These are phyloP conservation scores for Myanophis thanlyinensis DNA, from an alignment of 2,113 vertebrate genomes.

Conservation along the genomic window DNA sequence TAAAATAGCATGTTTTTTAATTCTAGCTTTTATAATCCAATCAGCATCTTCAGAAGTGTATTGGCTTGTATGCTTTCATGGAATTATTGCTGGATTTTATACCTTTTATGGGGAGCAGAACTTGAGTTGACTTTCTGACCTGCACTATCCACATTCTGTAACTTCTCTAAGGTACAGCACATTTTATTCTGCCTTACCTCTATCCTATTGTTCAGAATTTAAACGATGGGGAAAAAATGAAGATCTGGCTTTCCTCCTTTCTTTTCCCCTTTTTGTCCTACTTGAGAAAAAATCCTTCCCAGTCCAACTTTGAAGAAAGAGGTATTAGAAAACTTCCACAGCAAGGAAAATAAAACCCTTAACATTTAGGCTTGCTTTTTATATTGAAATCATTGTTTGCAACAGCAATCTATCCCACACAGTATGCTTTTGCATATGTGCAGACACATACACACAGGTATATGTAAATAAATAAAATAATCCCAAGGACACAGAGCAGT, in stretches of 20 bases:
- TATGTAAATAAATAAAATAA: not conserved
- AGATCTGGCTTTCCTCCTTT: not conserved
- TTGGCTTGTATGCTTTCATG: not conserved
- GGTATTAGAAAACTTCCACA: not conserved
- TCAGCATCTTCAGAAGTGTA: not conserved
- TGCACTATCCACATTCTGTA: not conserved
- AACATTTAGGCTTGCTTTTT: not conserved
- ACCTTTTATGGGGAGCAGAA: not conserved
- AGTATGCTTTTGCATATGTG: not conserved
- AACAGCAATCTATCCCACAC: not conserved
- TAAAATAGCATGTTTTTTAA: not conserved
- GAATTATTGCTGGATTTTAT: not conserved
- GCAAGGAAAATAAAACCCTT: not conserved
- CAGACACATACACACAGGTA: not conserved
- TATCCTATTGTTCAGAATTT: not conserved
- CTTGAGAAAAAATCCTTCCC: not conserved
- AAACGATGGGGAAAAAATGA: not conserved
- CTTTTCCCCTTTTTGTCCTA: not conserved
- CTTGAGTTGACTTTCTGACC: not conserved
- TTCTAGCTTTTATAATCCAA: not conserved
- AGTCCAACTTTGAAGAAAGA: not conserved
- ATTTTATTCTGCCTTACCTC: not conserved
- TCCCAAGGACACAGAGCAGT: not conserved
- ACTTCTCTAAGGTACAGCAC: not conserved
- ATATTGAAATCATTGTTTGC: not conserved